Evolutionary conservation across 2,113 vertebrate genomes (phyloP).

Genomic region (Crypturellus undulatus): DNA sequence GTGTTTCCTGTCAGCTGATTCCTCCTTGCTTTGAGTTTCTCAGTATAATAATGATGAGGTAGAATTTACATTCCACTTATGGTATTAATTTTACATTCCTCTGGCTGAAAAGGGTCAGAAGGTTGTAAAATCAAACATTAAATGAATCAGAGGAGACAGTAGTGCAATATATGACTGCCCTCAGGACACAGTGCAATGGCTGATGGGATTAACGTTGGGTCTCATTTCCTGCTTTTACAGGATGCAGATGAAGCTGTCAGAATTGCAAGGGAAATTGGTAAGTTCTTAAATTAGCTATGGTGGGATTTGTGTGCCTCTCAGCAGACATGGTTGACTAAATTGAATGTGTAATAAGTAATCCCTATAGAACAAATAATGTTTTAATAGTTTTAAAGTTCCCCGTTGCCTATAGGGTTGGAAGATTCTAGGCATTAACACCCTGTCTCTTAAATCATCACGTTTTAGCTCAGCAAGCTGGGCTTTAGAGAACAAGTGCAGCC

Average conservation of each 20-base stretch:
- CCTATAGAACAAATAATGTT: slow-evolving; percentile 77
- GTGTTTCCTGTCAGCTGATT: slow-evolving; percentile 80
- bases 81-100: slow-evolving; percentile 89
- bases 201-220: slow-evolving; percentile 85
- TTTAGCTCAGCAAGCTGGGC: slow-evolving; percentile 47
- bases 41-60: slow-evolving; percentile 80
- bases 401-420: slow-evolving; percentile 63
- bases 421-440: slow-evolving; percentile 26
- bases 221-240: slow-evolving; percentile 88
- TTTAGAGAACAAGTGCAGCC: slow-evolving; percentile 46
- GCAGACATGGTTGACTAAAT: slow-evolving; percentile 80
- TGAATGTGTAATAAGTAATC: slow-evolving; percentile 80
- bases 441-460: slow-evolving; percentile 54
- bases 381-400: slow-evolving; percentile 75
- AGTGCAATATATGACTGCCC: slow-evolving; percentile 85
- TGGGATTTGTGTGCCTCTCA: slow-evolving; percentile 80
- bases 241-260: slow-evolving; percentile 94
- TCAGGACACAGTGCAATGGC: slow-evolving; percentile 82
- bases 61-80: slow-evolving; percentile 86
- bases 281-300: slow-evolving; percentile 86
- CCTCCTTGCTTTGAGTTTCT: slow-evolving; percentile 72
- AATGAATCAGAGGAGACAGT: slow-evolving; percentile 87
- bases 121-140: slow-evolving; percentile 88
- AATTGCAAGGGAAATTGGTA: slow-evolving; percentile 95
- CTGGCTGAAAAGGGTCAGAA: slow-evolving; percentile 84